Evolutionary conservation across 2,888 invertebrate genomes (phyloP).

Genomic region (Bombylius major): DNA sequence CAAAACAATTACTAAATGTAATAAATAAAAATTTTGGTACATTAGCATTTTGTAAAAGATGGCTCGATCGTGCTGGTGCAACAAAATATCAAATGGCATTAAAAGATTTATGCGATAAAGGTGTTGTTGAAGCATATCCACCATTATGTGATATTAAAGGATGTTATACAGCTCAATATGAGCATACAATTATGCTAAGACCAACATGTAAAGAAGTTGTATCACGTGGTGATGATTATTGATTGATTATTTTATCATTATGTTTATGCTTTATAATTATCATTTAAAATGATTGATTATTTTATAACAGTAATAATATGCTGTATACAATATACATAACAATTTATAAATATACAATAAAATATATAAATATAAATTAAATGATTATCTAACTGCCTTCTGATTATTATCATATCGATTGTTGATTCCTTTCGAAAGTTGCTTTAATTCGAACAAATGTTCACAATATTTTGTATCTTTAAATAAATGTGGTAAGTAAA

Average conservation of each 20-base stretch:
- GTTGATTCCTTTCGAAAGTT: too few species aligned
- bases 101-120: conserved; percentile 96
- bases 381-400: too few species aligned
- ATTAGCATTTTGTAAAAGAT: conserved; percentile 95
- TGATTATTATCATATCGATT: too few species aligned
- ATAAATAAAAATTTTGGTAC: conserved; percentile 98
- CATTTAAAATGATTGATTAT: too few species aligned
- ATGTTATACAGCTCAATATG: conserved; percentile 98
- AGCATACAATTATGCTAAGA: conserved; percentile 92
- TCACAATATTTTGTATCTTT: too few species aligned
- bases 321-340: too few species aligned
- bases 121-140: conserved; percentile 95
- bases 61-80: conserved; percentile 95
- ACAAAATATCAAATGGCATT: conserved; percentile 96
- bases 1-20: conserved; percentile 77
- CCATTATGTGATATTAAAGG: conserved; percentile 95
- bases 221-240: conserved; percentile 93
- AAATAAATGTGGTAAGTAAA: too few species aligned
- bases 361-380: not conserved
- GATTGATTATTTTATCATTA: conserved; percentile 21
- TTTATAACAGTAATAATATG: too few species aligned
- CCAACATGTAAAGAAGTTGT: conserved; percentile 98
- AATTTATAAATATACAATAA: too few species aligned
- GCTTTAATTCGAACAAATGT: too few species aligned
- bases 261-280: not conserved